These are phyloP conservation scores for Mya arenaria DNA, from an alignment of 1,140 invertebrate species.

Conservation along the genomic window DNA sequence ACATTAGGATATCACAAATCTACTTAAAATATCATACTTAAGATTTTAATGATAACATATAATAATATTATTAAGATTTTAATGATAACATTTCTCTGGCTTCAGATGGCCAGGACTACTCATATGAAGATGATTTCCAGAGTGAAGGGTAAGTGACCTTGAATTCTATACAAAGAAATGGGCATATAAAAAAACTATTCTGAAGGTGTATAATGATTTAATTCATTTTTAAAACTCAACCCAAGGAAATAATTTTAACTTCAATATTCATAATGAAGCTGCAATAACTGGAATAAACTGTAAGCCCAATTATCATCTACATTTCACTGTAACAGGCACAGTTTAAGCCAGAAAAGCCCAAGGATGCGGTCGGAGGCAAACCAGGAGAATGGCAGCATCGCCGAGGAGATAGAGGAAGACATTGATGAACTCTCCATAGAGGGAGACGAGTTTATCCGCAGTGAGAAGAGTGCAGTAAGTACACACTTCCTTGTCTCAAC, in stretches of 20 bases:
- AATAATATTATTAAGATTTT: too few relatives aligned
- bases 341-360: slow-evolving; percentile 66
- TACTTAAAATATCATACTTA: too few relatives aligned
- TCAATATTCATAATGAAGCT: neutral
- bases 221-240: too few relatives aligned
- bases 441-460: slow-evolving; percentile 68
- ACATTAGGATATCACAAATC: too few relatives aligned
- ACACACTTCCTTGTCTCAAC: neutral
- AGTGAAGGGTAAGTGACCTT: slow-evolving; percentile 68
- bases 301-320: too few relatives aligned
- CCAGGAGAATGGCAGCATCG: slow-evolving; percentile 66
- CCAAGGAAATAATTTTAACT: too few relatives aligned
- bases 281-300: too few relatives aligned
- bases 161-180: too few relatives aligned
- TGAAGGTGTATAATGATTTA: too few relatives aligned
- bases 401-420: slow-evolving; percentile 72
- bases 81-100: slow-evolving; percentile 10
- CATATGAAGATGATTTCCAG: slow-evolving; percentile 76
- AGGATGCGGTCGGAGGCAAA: slow-evolving; percentile 52
- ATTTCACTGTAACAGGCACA: too few relatives aligned
- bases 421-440: slow-evolving; percentile 70
- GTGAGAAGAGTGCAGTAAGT: slow-evolving; percentile 73
- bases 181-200: too few relatives aligned
- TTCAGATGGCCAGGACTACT: slow-evolving; percentile 66
- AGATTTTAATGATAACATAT: too few relatives aligned